Evolutionary conservation across 92 coral and sea anemone genomes (phyloP).

Genomic region (Palythoa grandiflora): DNA sequence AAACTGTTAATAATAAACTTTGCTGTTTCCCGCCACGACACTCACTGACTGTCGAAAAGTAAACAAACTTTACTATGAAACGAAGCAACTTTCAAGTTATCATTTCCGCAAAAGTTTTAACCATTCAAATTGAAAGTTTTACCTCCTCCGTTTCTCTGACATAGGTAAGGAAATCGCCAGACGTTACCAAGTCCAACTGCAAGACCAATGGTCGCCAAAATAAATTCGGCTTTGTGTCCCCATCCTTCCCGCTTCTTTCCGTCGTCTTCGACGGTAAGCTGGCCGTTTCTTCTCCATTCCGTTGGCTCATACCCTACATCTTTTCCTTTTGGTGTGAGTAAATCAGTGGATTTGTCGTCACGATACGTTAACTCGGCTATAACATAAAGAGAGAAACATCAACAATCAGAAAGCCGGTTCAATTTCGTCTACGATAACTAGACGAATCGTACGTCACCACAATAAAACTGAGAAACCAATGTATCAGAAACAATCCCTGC

Average conservation of each 20-base stretch:
- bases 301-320: conserved; percentile 59
- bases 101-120: background rate
- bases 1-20: background rate
- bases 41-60: background rate
- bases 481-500: background rate
- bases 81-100: background rate
- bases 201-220: conserved; percentile 87
- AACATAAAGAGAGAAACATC: background rate
- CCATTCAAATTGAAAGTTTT: background rate
- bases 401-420: background rate
- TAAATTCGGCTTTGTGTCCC: conserved; percentile 91
- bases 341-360: conserved; percentile 85
- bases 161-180: conserved; percentile 91
- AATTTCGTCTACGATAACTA: background rate
- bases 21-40: conserved; percentile 11
- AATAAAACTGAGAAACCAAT: background rate
- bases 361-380: conserved; percentile 61
- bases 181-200: conserved; percentile 93
- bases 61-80: no score
- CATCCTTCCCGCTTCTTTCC: conserved; percentile 75
- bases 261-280: conserved; percentile 48
- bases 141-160: conserved; percentile 95
- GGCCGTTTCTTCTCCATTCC: conserved; percentile 60
- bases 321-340: conserved; percentile 67
- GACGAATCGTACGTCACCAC: background rate